Evolutionary conservation across 2,113 vertebrate species (phyloP).

Genomic region (Semnornis frantzii): DNA sequence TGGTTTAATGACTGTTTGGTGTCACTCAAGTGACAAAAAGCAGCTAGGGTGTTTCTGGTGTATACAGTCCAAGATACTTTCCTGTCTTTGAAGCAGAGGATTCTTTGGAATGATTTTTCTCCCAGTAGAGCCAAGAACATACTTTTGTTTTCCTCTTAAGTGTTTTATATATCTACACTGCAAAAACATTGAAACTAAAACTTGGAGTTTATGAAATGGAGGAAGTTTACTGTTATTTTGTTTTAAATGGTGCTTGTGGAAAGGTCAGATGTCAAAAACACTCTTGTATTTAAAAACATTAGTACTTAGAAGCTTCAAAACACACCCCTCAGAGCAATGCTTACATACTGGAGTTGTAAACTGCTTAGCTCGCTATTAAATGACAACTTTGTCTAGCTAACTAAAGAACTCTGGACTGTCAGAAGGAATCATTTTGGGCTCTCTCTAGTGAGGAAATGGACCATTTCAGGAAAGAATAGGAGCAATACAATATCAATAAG

Average conservation of each 20-base stretch:
- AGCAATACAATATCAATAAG: background rate
- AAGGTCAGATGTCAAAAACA: background rate
- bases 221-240: constrained; percentile 10
- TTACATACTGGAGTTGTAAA: background rate
- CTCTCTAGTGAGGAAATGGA: background rate
- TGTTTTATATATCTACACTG: constrained; percentile 16
- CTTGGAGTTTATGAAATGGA: background rate
- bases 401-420: background rate
- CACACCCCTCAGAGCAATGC: background rate
- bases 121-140: background rate
- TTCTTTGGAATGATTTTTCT: constrained; percentile 28
- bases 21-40: constrained; percentile 43
- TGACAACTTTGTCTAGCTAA: background rate
- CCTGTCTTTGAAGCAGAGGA: constrained; percentile 40
- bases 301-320: background rate
- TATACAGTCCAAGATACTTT: background rate
- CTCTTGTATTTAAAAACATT: background rate
- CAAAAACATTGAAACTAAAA: constrained; percentile 14
- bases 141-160: constrained; percentile 36
- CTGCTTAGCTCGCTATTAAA: background rate
- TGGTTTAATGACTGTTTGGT: constrained; percentile 10
- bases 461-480: background rate
- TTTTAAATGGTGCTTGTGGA: background rate
- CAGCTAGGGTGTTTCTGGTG: constrained; percentile 13
- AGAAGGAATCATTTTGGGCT: background rate